phyloP scores from a whole-genome alignment of 2,888 invertebrate genomes.

The Xestoiulus laeticollis region DNA sequence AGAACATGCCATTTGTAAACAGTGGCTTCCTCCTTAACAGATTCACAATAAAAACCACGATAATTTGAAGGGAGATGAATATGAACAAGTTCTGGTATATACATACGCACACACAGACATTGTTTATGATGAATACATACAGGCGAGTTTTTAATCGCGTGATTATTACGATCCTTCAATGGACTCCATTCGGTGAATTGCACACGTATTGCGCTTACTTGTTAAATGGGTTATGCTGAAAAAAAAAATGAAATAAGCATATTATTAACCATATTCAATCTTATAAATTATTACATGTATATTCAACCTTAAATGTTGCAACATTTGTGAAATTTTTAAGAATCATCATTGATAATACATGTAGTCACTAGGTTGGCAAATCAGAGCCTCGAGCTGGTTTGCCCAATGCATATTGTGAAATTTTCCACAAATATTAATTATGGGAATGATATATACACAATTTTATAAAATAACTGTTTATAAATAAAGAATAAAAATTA shows the following conservation, averaged over 20 bases:
- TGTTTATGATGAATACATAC: background rate
- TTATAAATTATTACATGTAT: too few relatives aligned
- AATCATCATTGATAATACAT: too few relatives aligned
- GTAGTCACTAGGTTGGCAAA: too few relatives aligned
- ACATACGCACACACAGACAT: conserved; percentile 1
- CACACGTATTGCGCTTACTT: background rate
- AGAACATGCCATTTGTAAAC: background rate
- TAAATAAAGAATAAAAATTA: too few relatives aligned
- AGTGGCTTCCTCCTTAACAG: background rate
- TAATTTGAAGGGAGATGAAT: background rate
- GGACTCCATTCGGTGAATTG: background rate
- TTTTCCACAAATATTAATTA: too few relatives aligned
- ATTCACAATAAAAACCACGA: background rate
- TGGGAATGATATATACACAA: too few relatives aligned
- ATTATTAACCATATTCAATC: too few relatives aligned
- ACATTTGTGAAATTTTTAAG: too few relatives aligned
- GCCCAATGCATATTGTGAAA: too few relatives aligned
- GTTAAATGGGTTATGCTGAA: conserved; percentile 1
- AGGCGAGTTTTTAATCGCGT: background rate
- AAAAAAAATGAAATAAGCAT: background rate
- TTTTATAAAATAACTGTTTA: too few relatives aligned
- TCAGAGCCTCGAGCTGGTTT: too few relatives aligned
- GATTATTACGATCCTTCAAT: background rate
- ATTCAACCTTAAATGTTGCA: too few relatives aligned
- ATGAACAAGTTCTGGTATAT: background rate